phyloP scores from a whole-genome alignment of 2,888 invertebrate genomes.

The Marasmarcha lunaedactyla region DNA sequence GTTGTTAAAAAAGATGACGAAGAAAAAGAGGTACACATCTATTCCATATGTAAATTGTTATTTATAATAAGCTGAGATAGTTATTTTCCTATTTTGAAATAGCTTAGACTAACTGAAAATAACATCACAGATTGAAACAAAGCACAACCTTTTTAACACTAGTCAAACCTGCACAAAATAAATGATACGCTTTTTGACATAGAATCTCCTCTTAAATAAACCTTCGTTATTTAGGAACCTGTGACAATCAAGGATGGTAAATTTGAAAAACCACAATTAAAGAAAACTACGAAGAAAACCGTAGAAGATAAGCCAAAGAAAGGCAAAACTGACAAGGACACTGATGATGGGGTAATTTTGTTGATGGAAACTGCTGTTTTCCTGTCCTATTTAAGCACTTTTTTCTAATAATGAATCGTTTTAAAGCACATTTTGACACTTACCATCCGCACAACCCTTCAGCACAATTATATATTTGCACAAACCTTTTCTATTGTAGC shows the following conservation, averaged over 20 bases:
- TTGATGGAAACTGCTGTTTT: slow-evolving; percentile 6
- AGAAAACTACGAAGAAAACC: slow-evolving; percentile 55
- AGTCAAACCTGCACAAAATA: slow-evolving; percentile 26
- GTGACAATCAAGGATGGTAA: slow-evolving; percentile 55
- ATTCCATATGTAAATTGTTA: slow-evolving; percentile 3
- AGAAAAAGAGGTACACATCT: slow-evolving; percentile 37
- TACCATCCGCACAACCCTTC: neutral
- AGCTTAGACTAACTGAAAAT: slow-evolving; percentile 23
- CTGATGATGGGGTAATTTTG: slow-evolving; percentile 42
- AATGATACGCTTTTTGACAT: slow-evolving; percentile 26
- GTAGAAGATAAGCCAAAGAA: slow-evolving; percentile 49
- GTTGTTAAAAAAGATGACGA: slow-evolving; percentile 52
- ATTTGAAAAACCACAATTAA: slow-evolving; percentile 60
- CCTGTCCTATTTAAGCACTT: neutral
- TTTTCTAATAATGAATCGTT: slow-evolving; percentile 10
- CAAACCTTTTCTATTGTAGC: neutral
- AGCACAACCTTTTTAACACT: slow-evolving; percentile 39
- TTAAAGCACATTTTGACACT: slow-evolving; percentile 4
- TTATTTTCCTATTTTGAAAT: slow-evolving; percentile 19
- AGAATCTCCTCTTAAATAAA: slow-evolving; percentile 33
- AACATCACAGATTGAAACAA: slow-evolving; percentile 21
- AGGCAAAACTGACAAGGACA: slow-evolving; percentile 31
- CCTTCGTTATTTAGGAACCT: slow-evolving; percentile 54
- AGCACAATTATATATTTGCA: neutral
- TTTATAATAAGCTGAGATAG: slow-evolving; percentile 37